These are phyloP conservation scores for Tolypeutes matacus DNA, from an alignment of 2,797 vertebrate genomes.

Conservation along the genomic window DNA sequence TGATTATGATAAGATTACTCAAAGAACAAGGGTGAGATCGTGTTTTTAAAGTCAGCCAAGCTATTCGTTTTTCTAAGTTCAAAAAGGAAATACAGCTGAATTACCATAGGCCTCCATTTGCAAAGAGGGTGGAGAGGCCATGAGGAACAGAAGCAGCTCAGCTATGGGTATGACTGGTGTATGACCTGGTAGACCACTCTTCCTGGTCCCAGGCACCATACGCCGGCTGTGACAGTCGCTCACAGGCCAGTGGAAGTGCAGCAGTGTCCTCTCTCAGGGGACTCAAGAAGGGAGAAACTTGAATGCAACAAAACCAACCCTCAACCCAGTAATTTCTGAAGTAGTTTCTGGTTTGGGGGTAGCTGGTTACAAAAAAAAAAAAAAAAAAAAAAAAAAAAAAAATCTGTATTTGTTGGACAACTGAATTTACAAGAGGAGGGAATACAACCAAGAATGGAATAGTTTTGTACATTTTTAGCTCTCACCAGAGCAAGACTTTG, in stretches of 20 bases:
- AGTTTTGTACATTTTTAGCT: background rate
- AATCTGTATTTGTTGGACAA: background rate
- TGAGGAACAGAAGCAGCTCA: background rate
- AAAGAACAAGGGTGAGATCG: conserved; percentile 56
- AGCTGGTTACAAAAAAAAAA: background rate
- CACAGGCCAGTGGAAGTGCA: background rate
- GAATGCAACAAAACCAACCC: background rate
- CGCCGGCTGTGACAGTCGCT: conserved; percentile 52
- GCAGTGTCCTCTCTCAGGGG: background rate
- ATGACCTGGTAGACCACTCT: background rate
- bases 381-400: background rate
- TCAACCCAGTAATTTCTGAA: conserved; percentile 12
- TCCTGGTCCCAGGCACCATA: conserved; percentile 1
- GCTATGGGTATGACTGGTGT: background rate
- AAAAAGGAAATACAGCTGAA: conserved; percentile 53
- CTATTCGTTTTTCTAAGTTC: conserved; percentile 52
- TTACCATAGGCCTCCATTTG: background rate
- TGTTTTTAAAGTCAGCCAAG: conserved; percentile 51
- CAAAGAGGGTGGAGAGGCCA: background rate
- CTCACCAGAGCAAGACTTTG: background rate
- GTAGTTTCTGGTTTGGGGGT: background rate
- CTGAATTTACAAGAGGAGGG: background rate
- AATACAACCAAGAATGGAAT: background rate
- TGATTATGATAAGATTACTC: conserved; percentile 58
- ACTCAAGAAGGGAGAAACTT: background rate